Evolutionary conservation across 1,140 invertebrate species (phyloP), one percentile per base, ranked within the genome.

Genomic region (Littorina saxatilis): DNA sequence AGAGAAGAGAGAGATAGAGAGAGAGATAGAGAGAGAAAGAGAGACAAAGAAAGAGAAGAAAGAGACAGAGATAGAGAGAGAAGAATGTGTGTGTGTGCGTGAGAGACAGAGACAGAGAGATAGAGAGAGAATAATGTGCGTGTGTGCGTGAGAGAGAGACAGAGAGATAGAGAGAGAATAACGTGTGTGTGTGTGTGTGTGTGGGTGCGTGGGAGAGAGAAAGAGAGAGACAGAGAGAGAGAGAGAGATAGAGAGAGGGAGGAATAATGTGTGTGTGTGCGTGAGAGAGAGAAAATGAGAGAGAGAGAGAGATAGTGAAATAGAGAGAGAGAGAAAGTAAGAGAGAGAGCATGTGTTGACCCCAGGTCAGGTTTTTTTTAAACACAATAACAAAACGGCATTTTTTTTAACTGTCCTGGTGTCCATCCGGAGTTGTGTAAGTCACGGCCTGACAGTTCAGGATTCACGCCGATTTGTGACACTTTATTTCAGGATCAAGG

Each of bases 401-500:
- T 11, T 20, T 50, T 50, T 50, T 11, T 11, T 9, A 9, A 50
- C 9, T 50, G 20, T 50, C 20, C 9, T 11, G 9, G 20, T 50
- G 47, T 50, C 23, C 27, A 27, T 7, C 27, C 17, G 13, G 27
- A 7, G 23, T n/a, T 23, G 23, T n/a, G 7, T 7, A 13, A 20
- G 23, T 7, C 55, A 7, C 15, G 20, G 13, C 23, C 55, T 20
- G 27, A 27, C 23, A 61, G 23, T 7, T n/a, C 13, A n/a, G 7
- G 23, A 27, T 27, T 61, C 17, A 7, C n/a, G 13, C 7, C 7
- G 13, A 61, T 32, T 13, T 27, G 13, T 7, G 35, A 32, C 0
- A 66, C 1, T 3, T 0, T 66, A 32, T 66, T 13, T 7, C 32
- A 90, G 87, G 68, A 78, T 87, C 13, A 87, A 87, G 66, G 83